Conservation (phyloP, 2,888 invertebrate species). For the Drosophila subquinaria region DNA sequence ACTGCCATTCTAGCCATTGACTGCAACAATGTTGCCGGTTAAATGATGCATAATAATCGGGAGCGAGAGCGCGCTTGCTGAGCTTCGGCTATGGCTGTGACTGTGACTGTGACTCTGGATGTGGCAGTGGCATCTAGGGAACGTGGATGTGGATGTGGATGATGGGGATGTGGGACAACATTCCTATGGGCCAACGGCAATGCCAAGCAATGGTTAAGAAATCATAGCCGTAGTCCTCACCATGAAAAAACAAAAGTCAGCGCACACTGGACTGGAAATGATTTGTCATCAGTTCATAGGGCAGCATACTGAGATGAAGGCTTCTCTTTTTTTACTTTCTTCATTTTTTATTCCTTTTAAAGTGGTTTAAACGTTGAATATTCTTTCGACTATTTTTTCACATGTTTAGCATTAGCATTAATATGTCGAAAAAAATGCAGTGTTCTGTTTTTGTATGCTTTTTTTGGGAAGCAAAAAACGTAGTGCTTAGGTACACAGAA, state of each 20-base stretch:
- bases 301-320: not conserved
- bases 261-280: slow-evolving; percentile 25
- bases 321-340: not conserved
- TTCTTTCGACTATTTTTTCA: too few relatives aligned
- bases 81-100: slow-evolving; percentile 50
- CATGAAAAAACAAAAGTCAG: slow-evolving; percentile 5
- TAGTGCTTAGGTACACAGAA: too few relatives aligned
- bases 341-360: not conserved
- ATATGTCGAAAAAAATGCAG: too few relatives aligned
- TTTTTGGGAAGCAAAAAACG: too few relatives aligned
- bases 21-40: slow-evolving; percentile 80
- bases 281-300: not conserved
- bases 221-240: slow-evolving; percentile 57
- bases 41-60: slow-evolving; percentile 81
- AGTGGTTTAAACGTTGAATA: too few relatives aligned
- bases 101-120: slow-evolving; percentile 1
- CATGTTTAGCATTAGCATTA: too few relatives aligned
- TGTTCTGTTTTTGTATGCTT: too few relatives aligned
- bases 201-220: slow-evolving; percentile 56
- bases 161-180: slow-evolving; percentile 63
- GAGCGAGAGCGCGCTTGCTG: slow-evolving; percentile 62
- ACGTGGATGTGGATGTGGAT: slow-evolving; percentile 3
- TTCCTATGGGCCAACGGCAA: slow-evolving; percentile 53
- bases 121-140: slow-evolving; percentile 1
- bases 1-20: slow-evolving; percentile 63